Conservation (phyloP, 2,113 vertebrate species). For the Oreotragus oreotragus region DNA sequence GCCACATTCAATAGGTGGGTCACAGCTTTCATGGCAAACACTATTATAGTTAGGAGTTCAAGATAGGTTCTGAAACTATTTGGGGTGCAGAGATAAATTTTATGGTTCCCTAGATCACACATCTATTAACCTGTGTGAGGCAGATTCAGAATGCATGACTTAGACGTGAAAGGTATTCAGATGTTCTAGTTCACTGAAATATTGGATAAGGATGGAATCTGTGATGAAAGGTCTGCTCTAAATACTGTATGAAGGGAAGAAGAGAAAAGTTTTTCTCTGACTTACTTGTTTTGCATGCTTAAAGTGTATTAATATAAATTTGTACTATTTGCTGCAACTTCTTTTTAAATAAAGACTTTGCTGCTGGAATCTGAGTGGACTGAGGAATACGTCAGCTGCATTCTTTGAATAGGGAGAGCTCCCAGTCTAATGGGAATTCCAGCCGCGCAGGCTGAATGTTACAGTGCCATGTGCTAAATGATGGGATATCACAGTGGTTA, state of each 20-base stretch:
- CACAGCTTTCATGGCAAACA: background rate
- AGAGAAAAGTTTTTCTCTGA: background rate
- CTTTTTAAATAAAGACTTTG: background rate
- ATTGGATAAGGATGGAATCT: background rate
- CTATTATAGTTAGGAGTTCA: background rate
- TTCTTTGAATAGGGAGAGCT: background rate
- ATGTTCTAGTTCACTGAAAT: background rate
- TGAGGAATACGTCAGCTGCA: background rate
- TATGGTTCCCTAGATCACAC: background rate
- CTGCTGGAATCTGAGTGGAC: background rate
- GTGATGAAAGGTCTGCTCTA: background rate
- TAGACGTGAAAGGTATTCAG: background rate
- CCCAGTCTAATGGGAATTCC: background rate
- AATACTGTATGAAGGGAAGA: background rate
- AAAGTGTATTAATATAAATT: background rate
- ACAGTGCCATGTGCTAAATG: background rate
- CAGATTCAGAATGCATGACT: background rate
- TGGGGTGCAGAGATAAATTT: background rate
- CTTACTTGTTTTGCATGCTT: background rate
- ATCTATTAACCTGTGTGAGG: background rate
- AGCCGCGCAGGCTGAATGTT: background rate
- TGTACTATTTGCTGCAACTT: background rate
- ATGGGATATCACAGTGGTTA: no score
- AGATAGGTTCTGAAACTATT: background rate
- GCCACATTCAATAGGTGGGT: background rate